Evolutionary conservation across 2,797 vertebrate genomes (phyloP).

Genomic region (Loriculus beryllinus): DNA sequence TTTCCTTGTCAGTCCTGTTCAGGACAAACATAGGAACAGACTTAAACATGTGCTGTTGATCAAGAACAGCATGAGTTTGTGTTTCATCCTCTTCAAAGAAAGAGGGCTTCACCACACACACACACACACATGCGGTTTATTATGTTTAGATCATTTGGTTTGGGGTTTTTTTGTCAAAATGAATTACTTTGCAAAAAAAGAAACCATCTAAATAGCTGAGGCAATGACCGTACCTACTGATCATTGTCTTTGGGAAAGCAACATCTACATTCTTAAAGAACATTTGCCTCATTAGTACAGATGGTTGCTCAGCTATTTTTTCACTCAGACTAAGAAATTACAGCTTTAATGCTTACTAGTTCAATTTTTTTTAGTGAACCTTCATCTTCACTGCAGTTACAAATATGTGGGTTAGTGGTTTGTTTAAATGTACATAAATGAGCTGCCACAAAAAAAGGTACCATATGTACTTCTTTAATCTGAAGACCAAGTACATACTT

Average conservation of each 20-base stretch:
- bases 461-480: neutral
- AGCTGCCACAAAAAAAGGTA: neutral
- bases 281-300: neutral
- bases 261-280: neutral
- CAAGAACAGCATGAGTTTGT: neutral
- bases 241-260: neutral
- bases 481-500: neutral
- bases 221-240: neutral
- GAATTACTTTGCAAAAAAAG: neutral
- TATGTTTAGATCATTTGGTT: neutral
- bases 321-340: neutral
- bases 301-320: neutral
- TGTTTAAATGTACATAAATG: neutral
- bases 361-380: neutral
- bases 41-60: neutral
- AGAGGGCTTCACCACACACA: neutral
- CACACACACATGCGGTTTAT: neutral
- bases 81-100: neutral
- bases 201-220: neutral
- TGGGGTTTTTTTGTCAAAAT: neutral
- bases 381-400: neutral
- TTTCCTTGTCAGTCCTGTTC: neutral
- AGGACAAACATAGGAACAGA: neutral
- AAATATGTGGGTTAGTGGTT: neutral
- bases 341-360: neutral